Base-by-base conservation (phyloP, 2,888 invertebrate species). In the Stenichneumon culpator region DNA sequence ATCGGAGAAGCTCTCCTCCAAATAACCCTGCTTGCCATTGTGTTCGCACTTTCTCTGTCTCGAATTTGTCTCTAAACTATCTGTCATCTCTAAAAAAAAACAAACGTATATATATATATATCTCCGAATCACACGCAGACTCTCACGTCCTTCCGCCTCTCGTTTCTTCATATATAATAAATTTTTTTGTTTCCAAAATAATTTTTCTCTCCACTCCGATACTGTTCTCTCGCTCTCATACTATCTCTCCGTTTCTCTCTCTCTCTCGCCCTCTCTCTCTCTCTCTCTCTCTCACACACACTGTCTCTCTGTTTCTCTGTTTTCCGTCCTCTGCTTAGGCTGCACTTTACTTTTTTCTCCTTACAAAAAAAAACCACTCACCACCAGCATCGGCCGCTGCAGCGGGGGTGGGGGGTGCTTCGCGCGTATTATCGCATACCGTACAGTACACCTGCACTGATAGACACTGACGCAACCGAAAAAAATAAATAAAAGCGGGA, bases 1-100 rank as follows among this genome's bases (percentile, higher is more conserved):
- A 84, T 79, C 32, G 36, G 60, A 54, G 63, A 79, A 47, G 90
- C 92, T 92, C 90, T 90, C 87, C 91, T 90, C 44, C 87, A 89
- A 88, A 88, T 91, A 92, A 92, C 92, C 91, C 90, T 87, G 93
- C 93, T 93, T 93, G 91, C 90, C 90, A 91, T 91, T 92, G 89
- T 90, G 91, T 92, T 90, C 90, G 88, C 90, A 88, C 89, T 88
- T 88, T 89, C 86, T 89, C 68, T 73, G 28, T 87, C 68, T 80
- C 39, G 19, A 57, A 47, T 73, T 65, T 79, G 70, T 72, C 57
- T 81, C 69, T 78, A 60, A 68, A 69, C 39, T 69, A 50, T 82
- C 57, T 74, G 57, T 54, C 72, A 73, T 82, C 69, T 74, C 57
- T 80, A 19, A 79, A 63, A 54, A 69, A 19, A 74, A 83, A 57